Evolutionary conservation across 2,888 invertebrate species (phyloP).

Genomic region (Chorisops tibialis): DNA sequence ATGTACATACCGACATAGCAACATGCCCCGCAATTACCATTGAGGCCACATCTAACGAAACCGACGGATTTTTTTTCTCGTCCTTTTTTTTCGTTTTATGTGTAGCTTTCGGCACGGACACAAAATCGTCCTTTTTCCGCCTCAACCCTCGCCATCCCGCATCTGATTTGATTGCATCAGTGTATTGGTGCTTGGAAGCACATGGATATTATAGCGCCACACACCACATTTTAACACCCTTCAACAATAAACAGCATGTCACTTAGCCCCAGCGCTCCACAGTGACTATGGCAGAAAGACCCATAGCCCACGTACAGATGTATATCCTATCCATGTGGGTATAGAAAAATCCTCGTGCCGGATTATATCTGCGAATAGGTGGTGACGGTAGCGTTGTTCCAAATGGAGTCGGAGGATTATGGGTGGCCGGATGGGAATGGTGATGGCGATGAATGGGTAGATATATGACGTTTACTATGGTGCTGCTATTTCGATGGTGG

Average conservation of each 20-base stretch:
- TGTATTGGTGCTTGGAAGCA: constrained; percentile 27
- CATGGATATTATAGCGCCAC: constrained; percentile 37
- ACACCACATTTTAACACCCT: constrained; percentile 51
- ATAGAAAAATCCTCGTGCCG: constrained; percentile 38
- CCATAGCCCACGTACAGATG: constrained; percentile 4
- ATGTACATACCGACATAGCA: background rate
- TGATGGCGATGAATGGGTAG: constrained; percentile 14
- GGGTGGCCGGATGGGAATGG: constrained; percentile 12
- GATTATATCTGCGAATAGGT: constrained; percentile 35
- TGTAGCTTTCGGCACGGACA: constrained; percentile 25
- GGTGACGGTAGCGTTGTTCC: constrained; percentile 1
- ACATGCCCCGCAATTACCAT: constrained; percentile 50
- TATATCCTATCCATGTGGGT: constrained; percentile 32
- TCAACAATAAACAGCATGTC: constrained; percentile 52
- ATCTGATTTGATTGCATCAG: constrained; percentile 22
- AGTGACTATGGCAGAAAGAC: background rate
- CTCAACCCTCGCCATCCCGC: constrained; percentile 27
- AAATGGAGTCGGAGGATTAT: background rate
- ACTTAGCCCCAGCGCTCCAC: constrained; percentile 47
- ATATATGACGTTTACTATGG: constrained; percentile 3
- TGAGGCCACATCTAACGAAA: constrained; percentile 51
- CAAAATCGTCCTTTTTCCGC: constrained; percentile 27
- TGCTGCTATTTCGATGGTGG: constrained; percentile 4
- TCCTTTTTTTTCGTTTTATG: constrained; percentile 1
- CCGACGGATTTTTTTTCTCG: constrained; percentile 24